A percentile compares a stretch with the other conserved stretches of the same genome.
Conservation (phyloP, 1,140 invertebrate species). For the Drosophila insularis region DNA sequence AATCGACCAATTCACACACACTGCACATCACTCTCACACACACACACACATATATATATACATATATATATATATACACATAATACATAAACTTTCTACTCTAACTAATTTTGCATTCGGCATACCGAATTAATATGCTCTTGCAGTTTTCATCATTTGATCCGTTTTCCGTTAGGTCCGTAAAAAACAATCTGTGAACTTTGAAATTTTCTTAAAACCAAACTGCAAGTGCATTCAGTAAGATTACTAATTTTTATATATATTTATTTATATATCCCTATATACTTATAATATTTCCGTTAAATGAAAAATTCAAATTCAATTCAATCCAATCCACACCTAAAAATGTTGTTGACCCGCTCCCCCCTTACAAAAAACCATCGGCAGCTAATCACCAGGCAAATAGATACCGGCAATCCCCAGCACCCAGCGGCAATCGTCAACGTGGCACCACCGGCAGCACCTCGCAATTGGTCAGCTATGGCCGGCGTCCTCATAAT, state of each 20-base stretch:
- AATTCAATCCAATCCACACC: constrained; percentile 3
- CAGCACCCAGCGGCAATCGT: constrained; percentile 83
- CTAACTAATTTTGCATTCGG: constrained; percentile 51
- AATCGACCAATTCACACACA: constrained; percentile 5
- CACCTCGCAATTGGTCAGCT: constrained; percentile 83
- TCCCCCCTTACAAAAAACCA: constrained; percentile 80
- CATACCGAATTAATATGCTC: neutral
- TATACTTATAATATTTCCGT: neutral
- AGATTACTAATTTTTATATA: neutral
- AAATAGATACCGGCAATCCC: constrained; percentile 84
- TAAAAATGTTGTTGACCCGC: constrained; percentile 1
- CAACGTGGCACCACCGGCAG: constrained; percentile 83
- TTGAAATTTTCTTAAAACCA: too few species aligned
- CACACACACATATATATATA: constrained; percentile 23
- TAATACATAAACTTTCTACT: constrained; percentile 19
- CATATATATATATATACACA: constrained; percentile 32
- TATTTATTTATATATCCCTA: too few species aligned
- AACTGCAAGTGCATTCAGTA: neutral
- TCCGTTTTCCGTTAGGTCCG: neutral
- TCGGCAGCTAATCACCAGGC: constrained; percentile 83
- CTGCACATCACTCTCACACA: neutral
- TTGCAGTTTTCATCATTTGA: neutral
- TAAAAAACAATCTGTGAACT: too few species aligned
- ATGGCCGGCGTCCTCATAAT: constrained; percentile 52
- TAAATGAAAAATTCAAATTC: neutral